Percentiles rank a stretch among this genome's conserved stretches.
phyloP scores from a whole-genome alignment of 2,888 invertebrate species.

The Pheosia tremula region DNA sequence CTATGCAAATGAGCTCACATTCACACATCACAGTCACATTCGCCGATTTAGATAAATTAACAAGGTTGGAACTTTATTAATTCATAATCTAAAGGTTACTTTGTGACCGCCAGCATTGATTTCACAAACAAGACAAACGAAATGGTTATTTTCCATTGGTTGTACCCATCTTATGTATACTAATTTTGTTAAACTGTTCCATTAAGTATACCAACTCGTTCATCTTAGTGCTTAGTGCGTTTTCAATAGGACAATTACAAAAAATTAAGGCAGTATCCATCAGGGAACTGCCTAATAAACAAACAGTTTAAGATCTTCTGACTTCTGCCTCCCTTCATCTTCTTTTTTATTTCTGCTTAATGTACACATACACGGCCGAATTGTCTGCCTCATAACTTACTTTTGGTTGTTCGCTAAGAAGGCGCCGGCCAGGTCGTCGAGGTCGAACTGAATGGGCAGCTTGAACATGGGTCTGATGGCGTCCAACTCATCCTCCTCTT shows the following conservation, averaged over 20 bases:
- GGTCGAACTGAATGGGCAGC: conserved; percentile 92
- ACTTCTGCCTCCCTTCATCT: not conserved
- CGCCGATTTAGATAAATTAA: conserved; percentile 21
- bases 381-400: conserved; percentile 57
- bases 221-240: too few relatives aligned
- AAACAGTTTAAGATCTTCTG: too few relatives aligned
- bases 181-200: too few relatives aligned
- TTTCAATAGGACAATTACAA: too few relatives aligned
- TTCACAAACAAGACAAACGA: not conserved
- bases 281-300: too few relatives aligned
- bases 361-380: too few relatives aligned
- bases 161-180: not conserved
- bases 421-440: conserved; percentile 92
- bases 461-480: conserved; percentile 86
- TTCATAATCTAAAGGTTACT: conserved; percentile 4
- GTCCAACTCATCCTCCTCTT: conserved; percentile 85
- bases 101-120: conserved; percentile 1
- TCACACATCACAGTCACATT: conserved; percentile 27
- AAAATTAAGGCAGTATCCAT: too few relatives aligned
- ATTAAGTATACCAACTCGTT: too few relatives aligned
- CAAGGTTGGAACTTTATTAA: conserved; percentile 2
- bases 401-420: conserved; percentile 88
- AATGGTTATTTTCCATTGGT: not conserved
- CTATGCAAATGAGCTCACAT: conserved; percentile 29
- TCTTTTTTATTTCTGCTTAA: too few relatives aligned